Percentiles rank a stretch among this genome's conserved stretches.
These are phyloP conservation scores for Antheraea pernyi DNA, from an alignment of 1,140 invertebrate species.

Conservation along the genomic window DNA sequence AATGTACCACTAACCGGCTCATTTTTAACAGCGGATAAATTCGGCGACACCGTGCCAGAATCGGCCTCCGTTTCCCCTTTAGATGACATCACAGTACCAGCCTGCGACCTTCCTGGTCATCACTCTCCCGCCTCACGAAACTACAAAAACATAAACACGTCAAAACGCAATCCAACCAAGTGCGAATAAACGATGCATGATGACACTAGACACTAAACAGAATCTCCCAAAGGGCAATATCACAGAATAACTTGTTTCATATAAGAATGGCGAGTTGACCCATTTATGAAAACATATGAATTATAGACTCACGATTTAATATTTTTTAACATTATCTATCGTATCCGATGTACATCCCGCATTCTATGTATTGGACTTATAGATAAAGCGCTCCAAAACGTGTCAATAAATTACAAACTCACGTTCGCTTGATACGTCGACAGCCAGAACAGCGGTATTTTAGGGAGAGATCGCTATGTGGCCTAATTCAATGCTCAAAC, in stretches of 20 bases:
- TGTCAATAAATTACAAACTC: conserved; percentile 45
- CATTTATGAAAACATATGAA: conserved; percentile 77
- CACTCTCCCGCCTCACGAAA: conserved; percentile 68
- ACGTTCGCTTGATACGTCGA: conserved; percentile 75
- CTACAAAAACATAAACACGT: conserved; percentile 55
- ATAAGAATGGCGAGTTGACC: conserved; percentile 76
- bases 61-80: conserved; percentile 79
- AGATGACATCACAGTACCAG: conserved; percentile 79
- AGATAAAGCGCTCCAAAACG: conserved; percentile 29
- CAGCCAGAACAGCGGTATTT: conserved; percentile 79
- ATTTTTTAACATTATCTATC: conserved; percentile 64
- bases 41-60: conserved; percentile 77
- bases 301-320: conserved; percentile 69
- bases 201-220: neutral
- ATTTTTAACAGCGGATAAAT: conserved; percentile 72
- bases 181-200: conserved; percentile 15
- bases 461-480: conserved; percentile 80
- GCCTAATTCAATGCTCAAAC: conserved; percentile 79
- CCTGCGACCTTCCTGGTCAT: conserved; percentile 67
- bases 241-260: conserved; percentile 48
- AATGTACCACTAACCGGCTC: conserved; percentile 64
- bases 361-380: conserved; percentile 21
- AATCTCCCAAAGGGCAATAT: conserved; percentile 20
- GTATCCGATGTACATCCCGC: conserved; percentile 42
- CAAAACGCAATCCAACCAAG: conserved; percentile 17